Conservation (phyloP, 2,113 vertebrate genomes). For the Elgaria multicarinata region DNA sequence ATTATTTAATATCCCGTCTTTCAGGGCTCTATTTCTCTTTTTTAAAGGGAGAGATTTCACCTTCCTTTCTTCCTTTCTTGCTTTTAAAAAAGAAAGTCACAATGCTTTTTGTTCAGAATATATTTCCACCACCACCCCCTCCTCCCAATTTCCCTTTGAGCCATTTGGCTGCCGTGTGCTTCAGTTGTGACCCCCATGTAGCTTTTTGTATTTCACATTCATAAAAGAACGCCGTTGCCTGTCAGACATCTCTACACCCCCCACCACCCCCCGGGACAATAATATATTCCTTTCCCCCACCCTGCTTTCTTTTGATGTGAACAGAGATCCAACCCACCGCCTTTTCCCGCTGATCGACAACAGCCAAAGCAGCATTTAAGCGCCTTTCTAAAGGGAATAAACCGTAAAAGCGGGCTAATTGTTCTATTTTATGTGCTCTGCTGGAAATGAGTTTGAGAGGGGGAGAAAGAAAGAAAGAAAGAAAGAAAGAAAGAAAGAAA, state of each 20-base stretch:
- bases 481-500: not conserved
- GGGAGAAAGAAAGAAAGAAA: not conserved
- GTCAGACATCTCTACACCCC: not conserved
- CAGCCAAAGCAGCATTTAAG: not conserved
- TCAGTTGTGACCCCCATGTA: not conserved
- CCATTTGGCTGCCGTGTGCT: not conserved
- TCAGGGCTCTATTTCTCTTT: not conserved
- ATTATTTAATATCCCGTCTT: no score
- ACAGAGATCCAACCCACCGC: not conserved
- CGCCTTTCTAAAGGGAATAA: conserved; percentile 10
- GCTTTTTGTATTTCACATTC: not conserved
- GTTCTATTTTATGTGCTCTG: conserved; percentile 49
- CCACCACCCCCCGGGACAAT: not conserved
- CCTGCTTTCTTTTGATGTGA: not conserved
- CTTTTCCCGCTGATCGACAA: accelerated
- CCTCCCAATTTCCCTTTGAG: not conserved
- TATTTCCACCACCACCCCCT: not conserved
- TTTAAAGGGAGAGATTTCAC: not conserved
- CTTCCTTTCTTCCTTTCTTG: no score
- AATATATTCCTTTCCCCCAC: not conserved
- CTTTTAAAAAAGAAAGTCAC: not conserved
- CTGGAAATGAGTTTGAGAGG: not conserved
- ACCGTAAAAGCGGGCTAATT: conserved; percentile 27
- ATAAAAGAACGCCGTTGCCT: not conserved
- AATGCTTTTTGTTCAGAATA: not conserved